A percentile compares a stretch with the other conserved stretches of the same genome.
Conservation (phyloP, 2,888 invertebrate species). For the Volucella inanis region DNA sequence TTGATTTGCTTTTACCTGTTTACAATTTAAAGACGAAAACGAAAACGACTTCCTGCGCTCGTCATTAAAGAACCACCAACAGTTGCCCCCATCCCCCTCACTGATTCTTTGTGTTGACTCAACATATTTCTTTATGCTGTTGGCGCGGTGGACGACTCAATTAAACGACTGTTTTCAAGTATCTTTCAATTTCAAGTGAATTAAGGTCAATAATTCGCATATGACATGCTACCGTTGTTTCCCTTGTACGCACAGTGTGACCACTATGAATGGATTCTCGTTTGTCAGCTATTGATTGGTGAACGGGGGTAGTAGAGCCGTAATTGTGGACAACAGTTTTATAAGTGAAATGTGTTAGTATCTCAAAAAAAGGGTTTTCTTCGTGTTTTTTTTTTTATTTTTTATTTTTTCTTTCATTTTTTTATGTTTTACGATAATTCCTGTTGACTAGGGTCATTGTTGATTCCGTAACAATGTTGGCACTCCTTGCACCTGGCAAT, state of each 20-base stretch:
- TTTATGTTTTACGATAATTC: not conserved
- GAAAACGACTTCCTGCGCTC: constrained; percentile 70
- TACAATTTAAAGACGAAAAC: constrained; percentile 21
- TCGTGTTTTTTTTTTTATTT: constrained; percentile 1
- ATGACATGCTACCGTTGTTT: constrained; percentile 50
- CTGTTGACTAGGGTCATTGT: constrained; percentile 57
- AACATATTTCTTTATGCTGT: too few relatives aligned
- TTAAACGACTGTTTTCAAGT: constrained; percentile 55
- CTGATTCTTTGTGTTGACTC: not conserved
- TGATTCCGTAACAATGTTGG: constrained; percentile 72
- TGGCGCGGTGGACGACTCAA: constrained; percentile 50
- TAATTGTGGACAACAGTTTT: constrained; percentile 17
- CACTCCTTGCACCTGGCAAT: constrained; percentile 73
- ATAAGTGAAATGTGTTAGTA: constrained; percentile 3
- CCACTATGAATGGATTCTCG: not conserved
- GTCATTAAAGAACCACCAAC: constrained; percentile 66
- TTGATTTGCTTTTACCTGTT: constrained; percentile 70
- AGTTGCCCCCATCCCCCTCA: not conserved
- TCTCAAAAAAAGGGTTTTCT: constrained; percentile 27
- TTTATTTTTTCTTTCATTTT: constrained; percentile 20
- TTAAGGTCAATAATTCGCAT: constrained; percentile 60
- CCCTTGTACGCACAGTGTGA: not conserved
- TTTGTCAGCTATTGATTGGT: constrained; percentile 42
- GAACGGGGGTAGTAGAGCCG: not conserved
- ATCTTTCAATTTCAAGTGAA: constrained; percentile 15